These are phyloP conservation scores for Aurelia sp. DNA, from an alignment of 30 jellyfish, hydroid and myxozoan species.

Conservation along the genomic window DNA sequence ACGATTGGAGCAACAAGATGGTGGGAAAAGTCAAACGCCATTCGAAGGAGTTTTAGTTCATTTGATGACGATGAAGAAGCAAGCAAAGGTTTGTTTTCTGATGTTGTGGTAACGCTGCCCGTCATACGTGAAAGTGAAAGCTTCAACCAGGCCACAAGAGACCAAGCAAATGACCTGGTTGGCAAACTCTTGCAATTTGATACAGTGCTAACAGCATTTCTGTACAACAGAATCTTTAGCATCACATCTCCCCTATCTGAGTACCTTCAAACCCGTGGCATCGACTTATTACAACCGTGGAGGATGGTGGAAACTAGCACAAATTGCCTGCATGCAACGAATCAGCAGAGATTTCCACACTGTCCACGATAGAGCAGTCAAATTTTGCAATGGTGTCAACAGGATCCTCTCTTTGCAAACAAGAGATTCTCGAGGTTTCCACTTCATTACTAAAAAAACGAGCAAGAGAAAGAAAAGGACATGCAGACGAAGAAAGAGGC, in stretches of 20 bases:
- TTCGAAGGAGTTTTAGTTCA: conserved; percentile 5
- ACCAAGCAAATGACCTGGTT: conserved; percentile 42
- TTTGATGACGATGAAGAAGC: conserved; percentile 18
- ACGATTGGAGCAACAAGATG: conserved; percentile 26
- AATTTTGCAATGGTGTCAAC: conserved; percentile 11
- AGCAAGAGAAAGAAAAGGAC: conserved; percentile 2
- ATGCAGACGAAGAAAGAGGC: conserved; percentile 15
- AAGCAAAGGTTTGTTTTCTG: conserved; percentile 38
- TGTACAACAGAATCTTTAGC: conserved; percentile 28
- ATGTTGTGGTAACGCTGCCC: conserved; percentile 13
- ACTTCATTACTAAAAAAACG: conserved; percentile 39
- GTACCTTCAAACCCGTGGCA: conserved; percentile 9
- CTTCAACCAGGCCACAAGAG: conserved; percentile 26
- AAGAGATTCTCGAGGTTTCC: conserved; percentile 29
- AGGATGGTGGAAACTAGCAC: not conserved
- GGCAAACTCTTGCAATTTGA: conserved; percentile 22
- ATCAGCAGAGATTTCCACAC: conserved; percentile 29
- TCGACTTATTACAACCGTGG: not conserved
- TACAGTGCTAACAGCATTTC: conserved; percentile 21
- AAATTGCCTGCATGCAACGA: too few species aligned
- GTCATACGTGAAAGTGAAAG: not conserved
- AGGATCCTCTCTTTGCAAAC: too few species aligned
- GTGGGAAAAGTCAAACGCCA: conserved; percentile 61
- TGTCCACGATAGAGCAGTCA: conserved; percentile 28
- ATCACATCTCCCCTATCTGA: conserved; percentile 22